Conservation (phyloP, 2,888 invertebrate species). For the Cinara cedri region DNA sequence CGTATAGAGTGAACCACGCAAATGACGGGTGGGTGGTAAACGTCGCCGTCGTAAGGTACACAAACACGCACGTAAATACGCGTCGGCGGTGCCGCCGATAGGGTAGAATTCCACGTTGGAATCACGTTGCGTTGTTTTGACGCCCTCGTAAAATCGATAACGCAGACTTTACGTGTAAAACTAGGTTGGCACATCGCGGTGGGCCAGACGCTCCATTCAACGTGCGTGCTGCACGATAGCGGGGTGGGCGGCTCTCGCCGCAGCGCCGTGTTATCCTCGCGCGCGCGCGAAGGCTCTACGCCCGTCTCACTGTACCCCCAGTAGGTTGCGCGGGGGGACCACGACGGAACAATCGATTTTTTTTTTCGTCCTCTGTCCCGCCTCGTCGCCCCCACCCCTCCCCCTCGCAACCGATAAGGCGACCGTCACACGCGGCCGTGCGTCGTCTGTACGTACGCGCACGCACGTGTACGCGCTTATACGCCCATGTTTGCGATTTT, state of each 20-base stretch:
- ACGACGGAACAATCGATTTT: slow-evolving; percentile 37
- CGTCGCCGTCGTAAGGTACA: not conserved
- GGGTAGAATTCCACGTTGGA: slow-evolving; percentile 50
- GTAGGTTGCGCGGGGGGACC: not conserved
- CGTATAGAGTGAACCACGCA: not conserved
- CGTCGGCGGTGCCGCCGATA: slow-evolving; percentile 3
- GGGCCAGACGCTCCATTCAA: slow-evolving; percentile 54
- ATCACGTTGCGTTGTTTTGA: slow-evolving; percentile 57
- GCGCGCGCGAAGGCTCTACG: too few relatives aligned
- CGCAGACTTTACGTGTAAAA: slow-evolving; percentile 31
- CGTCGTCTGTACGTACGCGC: slow-evolving; percentile 8
- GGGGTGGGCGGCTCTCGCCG: slow-evolving; percentile 3
- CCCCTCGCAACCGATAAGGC: too few relatives aligned
- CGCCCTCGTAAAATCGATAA: slow-evolving; percentile 57
- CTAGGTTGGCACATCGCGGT: slow-evolving; percentile 44
- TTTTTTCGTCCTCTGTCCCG: not conserved
- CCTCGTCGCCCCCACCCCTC: not conserved
- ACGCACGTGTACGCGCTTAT: not conserved
- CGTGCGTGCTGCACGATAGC: slow-evolving; percentile 25
- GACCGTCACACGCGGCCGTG: not conserved
- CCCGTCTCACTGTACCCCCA: not conserved
- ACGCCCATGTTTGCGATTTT: slow-evolving; percentile 37
- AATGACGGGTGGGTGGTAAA: not conserved
- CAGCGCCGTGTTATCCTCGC: not conserved
- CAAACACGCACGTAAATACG: not conserved